These are phyloP conservation scores for Eucera pruinosa DNA, from an alignment of 2,888 invertebrate species.

Conservation along the genomic window DNA sequence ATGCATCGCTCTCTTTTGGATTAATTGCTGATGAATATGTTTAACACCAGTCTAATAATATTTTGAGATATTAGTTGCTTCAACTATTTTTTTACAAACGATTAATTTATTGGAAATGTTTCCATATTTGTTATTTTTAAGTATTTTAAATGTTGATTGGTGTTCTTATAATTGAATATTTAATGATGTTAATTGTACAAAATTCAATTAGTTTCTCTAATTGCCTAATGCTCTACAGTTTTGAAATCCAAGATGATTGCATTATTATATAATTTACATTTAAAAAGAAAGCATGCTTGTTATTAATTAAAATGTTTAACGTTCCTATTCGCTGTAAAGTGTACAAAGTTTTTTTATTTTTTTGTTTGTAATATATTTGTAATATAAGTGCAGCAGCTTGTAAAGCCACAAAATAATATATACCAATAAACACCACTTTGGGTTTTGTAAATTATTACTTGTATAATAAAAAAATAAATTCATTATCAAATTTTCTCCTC, in stretches of 20 bases:
- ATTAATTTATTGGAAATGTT: conserved; percentile 1
- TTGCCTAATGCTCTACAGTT: conserved; percentile 14
- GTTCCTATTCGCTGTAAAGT: conserved; percentile 60
- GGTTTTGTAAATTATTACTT: conserved; percentile 28
- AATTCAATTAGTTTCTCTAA: conserved; percentile 35
- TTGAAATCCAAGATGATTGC: neutral
- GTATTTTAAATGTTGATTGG: neutral
- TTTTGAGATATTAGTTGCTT: conserved; percentile 3
- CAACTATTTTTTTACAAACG: neutral
- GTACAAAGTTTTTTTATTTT: conserved; percentile 36
- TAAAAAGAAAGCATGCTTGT: conserved; percentile 9
- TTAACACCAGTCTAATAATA: neutral
- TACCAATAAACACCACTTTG: conserved; percentile 20
- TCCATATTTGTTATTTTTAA: neutral
- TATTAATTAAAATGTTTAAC: conserved; percentile 57
- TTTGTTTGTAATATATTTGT: conserved; percentile 54
- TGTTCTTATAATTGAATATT: neutral
- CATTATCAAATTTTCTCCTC: neutral
- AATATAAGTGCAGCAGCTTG: conserved; percentile 42
- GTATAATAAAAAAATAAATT: conserved; percentile 26
- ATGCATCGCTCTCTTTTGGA: neutral
- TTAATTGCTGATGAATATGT: neutral
- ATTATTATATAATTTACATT: conserved; percentile 10
- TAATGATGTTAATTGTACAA: conserved; percentile 32
- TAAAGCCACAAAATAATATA: conserved; percentile 49